Evolutionary conservation across 2,888 invertebrate genomes (phyloP).

Genomic region (Tipula vernalis): DNA sequence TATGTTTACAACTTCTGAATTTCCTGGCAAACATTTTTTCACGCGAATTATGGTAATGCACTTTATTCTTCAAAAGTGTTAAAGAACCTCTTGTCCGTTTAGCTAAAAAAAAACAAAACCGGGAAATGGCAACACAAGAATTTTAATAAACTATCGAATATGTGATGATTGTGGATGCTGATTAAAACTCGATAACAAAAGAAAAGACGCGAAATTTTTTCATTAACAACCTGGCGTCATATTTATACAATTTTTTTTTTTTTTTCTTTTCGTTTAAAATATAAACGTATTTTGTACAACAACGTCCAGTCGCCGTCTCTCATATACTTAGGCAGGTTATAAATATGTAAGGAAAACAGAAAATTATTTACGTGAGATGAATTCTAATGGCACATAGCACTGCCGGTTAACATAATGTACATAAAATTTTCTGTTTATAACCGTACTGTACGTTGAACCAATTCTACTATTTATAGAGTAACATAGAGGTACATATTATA

Average conservation of each 20-base stretch:
- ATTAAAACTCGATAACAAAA: neutral
- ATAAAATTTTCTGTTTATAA: neutral
- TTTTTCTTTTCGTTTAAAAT: neutral
- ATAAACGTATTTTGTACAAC: neutral
- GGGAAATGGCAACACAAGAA: neutral
- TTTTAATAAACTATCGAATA: neutral
- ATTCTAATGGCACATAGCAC: neutral
- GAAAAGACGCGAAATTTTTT: neutral
- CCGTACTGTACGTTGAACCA: neutral
- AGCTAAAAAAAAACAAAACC: neutral
- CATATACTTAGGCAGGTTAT: neutral
- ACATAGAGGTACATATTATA: neutral
- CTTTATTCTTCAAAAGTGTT: neutral
- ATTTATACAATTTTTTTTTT: neutral
- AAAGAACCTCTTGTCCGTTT: neutral
- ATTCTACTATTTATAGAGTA: neutral
- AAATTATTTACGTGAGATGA: neutral
- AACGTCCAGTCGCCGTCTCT: neutral
- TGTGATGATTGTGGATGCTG: neutral
- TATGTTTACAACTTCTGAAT: neutral
- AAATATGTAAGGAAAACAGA: neutral
- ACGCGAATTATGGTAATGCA: neutral
- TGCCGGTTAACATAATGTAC: neutral
- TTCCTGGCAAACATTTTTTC: neutral
- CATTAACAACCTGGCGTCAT: constrained; percentile 4